phyloP scores from a whole-genome alignment of 2,888 invertebrate species.

The Polyommatus icarus region DNA sequence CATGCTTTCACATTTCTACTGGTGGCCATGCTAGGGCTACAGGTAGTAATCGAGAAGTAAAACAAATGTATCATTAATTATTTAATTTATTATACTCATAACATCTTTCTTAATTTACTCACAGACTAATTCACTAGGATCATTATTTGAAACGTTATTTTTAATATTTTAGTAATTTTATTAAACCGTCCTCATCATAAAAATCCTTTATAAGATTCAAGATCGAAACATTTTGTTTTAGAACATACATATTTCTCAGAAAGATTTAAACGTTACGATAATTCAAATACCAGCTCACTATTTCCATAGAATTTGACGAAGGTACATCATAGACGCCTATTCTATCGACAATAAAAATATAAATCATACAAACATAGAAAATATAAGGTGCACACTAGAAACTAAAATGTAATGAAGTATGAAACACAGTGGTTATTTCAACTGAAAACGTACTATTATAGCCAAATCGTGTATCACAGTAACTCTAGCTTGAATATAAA shows the following conservation, averaged over 20 bases:
- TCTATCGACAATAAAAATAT: slow-evolving; percentile 22
- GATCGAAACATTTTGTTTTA: slow-evolving; percentile 55
- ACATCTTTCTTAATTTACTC: slow-evolving; percentile 77
- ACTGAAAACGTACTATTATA: slow-evolving; percentile 66
- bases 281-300: slow-evolving; percentile 27
- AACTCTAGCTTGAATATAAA: slow-evolving; percentile 78
- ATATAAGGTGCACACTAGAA: neutral
- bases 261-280: slow-evolving; percentile 23
- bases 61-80: slow-evolving; percentile 60
- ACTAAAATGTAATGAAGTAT: slow-evolving; percentile 25
- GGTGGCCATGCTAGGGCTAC: too few species aligned
- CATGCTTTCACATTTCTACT: too few species aligned
- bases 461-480: slow-evolving; percentile 78
- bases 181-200: slow-evolving; percentile 69
- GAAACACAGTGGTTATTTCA: neutral
- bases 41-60: slow-evolving; percentile 20
- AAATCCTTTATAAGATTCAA: slow-evolving; percentile 46
- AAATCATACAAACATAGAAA: slow-evolving; percentile 20
- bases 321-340: slow-evolving; percentile 26
- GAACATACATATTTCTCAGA: slow-evolving; percentile 23
- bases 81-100: slow-evolving; percentile 78
- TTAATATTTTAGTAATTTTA: slow-evolving; percentile 70
- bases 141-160: slow-evolving; percentile 70
- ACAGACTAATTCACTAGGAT: slow-evolving; percentile 76
- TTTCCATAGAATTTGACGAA: slow-evolving; percentile 20